Conservation (phyloP, 2,113 vertebrate genomes). For the Otolemur garnettii region DNA sequence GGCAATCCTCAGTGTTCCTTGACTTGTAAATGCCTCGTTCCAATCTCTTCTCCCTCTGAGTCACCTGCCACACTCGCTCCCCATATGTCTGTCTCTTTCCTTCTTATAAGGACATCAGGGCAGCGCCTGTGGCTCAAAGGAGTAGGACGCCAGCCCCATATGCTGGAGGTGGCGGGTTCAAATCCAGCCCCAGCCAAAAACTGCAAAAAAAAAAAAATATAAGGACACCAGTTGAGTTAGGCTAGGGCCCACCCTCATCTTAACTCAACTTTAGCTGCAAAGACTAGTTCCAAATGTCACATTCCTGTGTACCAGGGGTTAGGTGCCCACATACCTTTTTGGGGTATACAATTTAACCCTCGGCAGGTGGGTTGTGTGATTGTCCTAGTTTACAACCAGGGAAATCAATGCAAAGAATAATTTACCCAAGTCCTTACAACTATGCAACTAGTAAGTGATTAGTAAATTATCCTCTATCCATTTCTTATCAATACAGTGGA, state of each 20-base stretch:
- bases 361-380: background rate
- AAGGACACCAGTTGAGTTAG: background rate
- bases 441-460: background rate
- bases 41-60: background rate
- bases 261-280: background rate
- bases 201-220: too few species aligned
- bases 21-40: background rate
- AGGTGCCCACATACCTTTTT: background rate
- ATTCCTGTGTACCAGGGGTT: background rate
- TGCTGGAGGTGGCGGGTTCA: too few species aligned
- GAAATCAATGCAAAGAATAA: background rate
- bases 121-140: too few species aligned
- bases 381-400: too few species aligned
- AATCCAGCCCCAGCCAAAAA: too few species aligned
- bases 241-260: background rate
- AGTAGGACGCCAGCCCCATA: too few species aligned
- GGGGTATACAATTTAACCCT: background rate
- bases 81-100: background rate
- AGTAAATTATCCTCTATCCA: background rate
- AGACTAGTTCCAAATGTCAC: background rate
- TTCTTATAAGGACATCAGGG: background rate
- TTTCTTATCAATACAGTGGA: background rate
- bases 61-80: accelerated
- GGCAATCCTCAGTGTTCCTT: too few species aligned
- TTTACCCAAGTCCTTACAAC: background rate